Conservation (phyloP, 2,888 invertebrate genomes). For the Hyposoter didymator region DNA sequence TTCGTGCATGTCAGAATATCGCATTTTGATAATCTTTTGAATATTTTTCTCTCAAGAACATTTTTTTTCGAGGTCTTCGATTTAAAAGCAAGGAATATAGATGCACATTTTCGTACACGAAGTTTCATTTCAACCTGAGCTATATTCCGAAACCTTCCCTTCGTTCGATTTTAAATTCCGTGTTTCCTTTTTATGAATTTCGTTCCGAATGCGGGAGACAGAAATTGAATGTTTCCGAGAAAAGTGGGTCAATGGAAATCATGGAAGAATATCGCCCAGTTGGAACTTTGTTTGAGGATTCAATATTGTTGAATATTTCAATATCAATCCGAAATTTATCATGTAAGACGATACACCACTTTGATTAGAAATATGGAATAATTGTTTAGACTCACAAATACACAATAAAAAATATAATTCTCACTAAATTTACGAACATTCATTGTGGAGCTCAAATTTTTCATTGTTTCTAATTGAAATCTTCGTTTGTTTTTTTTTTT, state of each 20-base stretch:
- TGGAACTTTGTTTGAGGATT: constrained; percentile 35
- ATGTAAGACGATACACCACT: background rate
- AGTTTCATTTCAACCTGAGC: constrained; percentile 28
- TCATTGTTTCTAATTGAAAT: background rate
- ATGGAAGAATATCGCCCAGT: constrained; percentile 38
- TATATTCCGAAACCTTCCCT: constrained; percentile 17
- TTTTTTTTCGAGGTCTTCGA: constrained; percentile 25
- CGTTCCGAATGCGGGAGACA: constrained; percentile 40
- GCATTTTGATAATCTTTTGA: constrained; percentile 43
- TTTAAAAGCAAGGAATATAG: constrained; percentile 3
- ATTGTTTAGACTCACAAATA: background rate
- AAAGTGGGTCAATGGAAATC: constrained; percentile 68
- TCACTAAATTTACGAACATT: background rate
- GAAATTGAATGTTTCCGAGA: constrained; percentile 39
- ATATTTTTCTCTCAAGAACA: constrained; percentile 29
- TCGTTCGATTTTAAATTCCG: constrained; percentile 53
- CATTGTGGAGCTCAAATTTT: background rate
- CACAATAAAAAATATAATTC: constrained; percentile 8
- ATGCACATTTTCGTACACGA: constrained; percentile 7
- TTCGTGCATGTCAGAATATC: background rate
- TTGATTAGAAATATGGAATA: background rate
- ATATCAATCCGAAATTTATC: background rate
- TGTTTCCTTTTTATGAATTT: constrained; percentile 65
- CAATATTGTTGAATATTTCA: constrained; percentile 39
- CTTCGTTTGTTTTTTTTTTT: background rate